phyloP scores from a whole-genome alignment of 1,140 invertebrate species.

The Brachystomella parvula region DNA sequence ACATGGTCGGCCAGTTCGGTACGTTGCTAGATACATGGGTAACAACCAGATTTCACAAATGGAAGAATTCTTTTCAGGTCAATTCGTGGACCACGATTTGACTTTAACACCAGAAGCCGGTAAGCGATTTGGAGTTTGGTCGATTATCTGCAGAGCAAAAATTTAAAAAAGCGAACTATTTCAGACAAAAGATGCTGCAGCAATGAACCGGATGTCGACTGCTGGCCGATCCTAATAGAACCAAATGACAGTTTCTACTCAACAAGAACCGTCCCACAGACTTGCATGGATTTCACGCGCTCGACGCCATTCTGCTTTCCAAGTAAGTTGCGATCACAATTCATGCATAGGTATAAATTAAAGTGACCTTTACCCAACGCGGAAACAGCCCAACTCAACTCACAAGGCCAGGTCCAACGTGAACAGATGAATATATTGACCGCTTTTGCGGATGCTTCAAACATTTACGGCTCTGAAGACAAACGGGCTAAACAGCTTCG shows the following conservation, averaged over 20 bases:
- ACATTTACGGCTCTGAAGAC: constrained; percentile 60
- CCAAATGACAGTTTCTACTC: constrained; percentile 85
- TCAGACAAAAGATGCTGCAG: no score
- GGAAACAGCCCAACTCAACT: background rate
- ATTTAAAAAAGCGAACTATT: constrained; percentile 8
- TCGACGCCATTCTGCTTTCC: constrained; percentile 35
- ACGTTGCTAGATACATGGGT: constrained; percentile 86
- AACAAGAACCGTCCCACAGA: constrained; percentile 20
- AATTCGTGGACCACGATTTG: constrained; percentile 36
- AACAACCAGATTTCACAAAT: constrained; percentile 25
- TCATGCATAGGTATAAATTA: no score
- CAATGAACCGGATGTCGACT: constrained; percentile 23
- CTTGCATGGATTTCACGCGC: constrained; percentile 35
- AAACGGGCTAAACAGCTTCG: constrained; percentile 48
- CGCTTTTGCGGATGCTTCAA: constrained; percentile 70
- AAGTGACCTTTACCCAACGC: no score
- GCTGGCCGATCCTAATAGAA: constrained; percentile 60
- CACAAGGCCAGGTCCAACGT: constrained; percentile 52
- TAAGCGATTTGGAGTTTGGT: background rate
- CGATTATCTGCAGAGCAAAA: background rate
- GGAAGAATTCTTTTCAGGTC: constrained; percentile 30
- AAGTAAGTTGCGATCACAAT: background rate
- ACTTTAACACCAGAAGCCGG: constrained; percentile 30
- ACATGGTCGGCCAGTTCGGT: constrained; percentile 83
- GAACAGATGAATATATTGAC: constrained; percentile 73